Conservation (phyloP, 2,113 vertebrate genomes). For the Pithys albifrons region DNA sequence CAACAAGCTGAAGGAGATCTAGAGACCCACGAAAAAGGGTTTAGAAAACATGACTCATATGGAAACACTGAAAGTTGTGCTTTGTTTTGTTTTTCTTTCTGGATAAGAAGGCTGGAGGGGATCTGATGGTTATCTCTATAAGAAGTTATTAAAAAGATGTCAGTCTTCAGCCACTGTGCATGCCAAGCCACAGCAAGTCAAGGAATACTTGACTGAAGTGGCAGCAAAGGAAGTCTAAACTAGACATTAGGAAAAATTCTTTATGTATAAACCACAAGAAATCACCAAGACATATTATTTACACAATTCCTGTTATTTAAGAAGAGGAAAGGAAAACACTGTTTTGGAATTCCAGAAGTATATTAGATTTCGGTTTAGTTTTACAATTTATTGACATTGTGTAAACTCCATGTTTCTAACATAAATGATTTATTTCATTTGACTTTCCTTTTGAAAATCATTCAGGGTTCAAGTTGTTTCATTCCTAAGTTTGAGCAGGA, state of each 20-base stretch:
- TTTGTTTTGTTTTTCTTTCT: not conserved
- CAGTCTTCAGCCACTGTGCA: not conserved
- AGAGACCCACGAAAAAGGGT: not conserved
- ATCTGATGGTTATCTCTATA: not conserved
- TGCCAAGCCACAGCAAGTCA: not conserved
- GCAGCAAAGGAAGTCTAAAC: not conserved
- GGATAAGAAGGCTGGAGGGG: not conserved
- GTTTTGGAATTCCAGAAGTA: not conserved
- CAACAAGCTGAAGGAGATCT: not conserved
- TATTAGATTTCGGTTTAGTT: not conserved
- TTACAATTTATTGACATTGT: not conserved
- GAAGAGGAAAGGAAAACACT: not conserved
- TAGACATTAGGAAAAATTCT: not conserved
- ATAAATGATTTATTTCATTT: not conserved
- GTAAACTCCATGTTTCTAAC: not conserved
- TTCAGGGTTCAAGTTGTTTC: not conserved
- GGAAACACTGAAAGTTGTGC: not conserved
- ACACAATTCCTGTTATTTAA: not conserved
- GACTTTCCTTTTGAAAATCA: not conserved
- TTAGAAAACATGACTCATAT: not conserved
- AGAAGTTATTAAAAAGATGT: not conserved
- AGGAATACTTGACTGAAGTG: not conserved
- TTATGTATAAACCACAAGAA: not conserved
- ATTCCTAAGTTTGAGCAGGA: not conserved
- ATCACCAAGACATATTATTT: not conserved